A percentile compares a stretch with the other conserved stretches of the same genome.
Evolutionary conservation across 2,888 invertebrate genomes (phyloP).

Genomic region (Sesia apiformis): DNA sequence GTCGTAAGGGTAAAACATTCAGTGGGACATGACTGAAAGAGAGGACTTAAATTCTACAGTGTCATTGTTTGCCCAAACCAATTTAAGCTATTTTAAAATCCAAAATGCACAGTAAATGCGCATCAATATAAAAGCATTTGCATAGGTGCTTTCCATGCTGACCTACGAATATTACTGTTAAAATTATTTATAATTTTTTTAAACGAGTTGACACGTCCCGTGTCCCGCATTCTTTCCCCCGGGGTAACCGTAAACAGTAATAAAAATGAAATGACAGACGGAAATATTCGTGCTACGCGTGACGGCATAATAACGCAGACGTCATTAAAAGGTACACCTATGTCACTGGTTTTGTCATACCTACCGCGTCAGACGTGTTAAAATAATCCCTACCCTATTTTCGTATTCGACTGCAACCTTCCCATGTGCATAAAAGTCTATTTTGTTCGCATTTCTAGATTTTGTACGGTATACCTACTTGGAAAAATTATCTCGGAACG

Average conservation of each 20-base stretch:
- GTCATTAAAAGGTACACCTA: slow-evolving; percentile 11
- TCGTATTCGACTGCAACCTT: too few relatives aligned
- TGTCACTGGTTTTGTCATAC: slow-evolving; percentile 12
- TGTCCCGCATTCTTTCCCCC: slow-evolving; percentile 11
- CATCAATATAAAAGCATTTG: background rate
- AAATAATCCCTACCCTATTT: background rate
- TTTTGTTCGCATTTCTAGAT: too few relatives aligned
- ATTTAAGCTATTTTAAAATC: background rate
- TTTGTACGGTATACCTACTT: too few relatives aligned
- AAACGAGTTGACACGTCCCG: background rate
- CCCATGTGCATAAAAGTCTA: too few relatives aligned
- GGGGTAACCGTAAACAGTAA: slow-evolving; percentile 15
- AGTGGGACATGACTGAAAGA: too few relatives aligned
- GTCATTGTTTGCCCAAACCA: background rate
- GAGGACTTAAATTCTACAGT: too few relatives aligned
- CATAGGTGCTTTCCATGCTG: too few relatives aligned
- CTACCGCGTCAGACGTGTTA: background rate
- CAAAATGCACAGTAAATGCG: background rate
- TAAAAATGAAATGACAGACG: slow-evolving; percentile 20
- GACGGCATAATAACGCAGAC: slow-evolving; percentile 12
- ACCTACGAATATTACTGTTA: background rate
- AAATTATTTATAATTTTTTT: background rate
- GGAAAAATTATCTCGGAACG: too few relatives aligned
- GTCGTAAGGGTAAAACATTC: too few relatives aligned
- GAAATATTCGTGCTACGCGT: slow-evolving; percentile 20